A percentile compares a stretch with the other conserved stretches of the same genome.
These are phyloP conservation scores for Dasypolia templi DNA, from an alignment of 2,888 invertebrate species.

Conservation along the genomic window DNA sequence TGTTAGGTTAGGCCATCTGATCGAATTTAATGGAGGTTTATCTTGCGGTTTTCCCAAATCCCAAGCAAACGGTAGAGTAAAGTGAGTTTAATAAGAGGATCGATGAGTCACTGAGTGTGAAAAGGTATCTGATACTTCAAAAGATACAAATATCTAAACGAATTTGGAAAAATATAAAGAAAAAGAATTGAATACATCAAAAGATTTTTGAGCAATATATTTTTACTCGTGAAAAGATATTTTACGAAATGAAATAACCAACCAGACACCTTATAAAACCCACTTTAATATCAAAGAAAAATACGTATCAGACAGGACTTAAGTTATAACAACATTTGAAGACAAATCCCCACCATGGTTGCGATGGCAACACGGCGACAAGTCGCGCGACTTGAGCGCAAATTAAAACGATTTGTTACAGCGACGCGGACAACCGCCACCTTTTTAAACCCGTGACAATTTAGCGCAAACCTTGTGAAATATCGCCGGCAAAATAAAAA, in stretches of 20 bases:
- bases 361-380: constrained; percentile 68
- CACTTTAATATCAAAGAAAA: constrained; percentile 48
- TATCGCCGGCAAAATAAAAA: constrained; percentile 75
- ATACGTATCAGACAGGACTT: constrained; percentile 40
- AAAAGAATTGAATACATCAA: constrained; percentile 31
- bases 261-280: constrained; percentile 44
- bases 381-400: constrained; percentile 72
- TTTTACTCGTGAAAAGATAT: constrained; percentile 38
- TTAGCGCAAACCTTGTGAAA: constrained; percentile 73
- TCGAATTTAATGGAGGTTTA: constrained; percentile 39
- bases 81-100: constrained; percentile 9
- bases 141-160: constrained; percentile 16
- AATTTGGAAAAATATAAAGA: constrained; percentile 13
- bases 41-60: constrained; percentile 32
- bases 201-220: constrained; percentile 36
- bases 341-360: constrained; percentile 65
- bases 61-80: constrained; percentile 26
- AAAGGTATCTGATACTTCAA: constrained; percentile 28
- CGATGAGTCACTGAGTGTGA: constrained; percentile 19
- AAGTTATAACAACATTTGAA: constrained; percentile 57
- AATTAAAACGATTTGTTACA: constrained; percentile 82
- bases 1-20: constrained; percentile 36
- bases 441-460: constrained; percentile 72
- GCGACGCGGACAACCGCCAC: constrained; percentile 71
- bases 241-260: constrained; percentile 36